A percentile compares a stretch with the other conserved stretches of the same genome.
These are phyloP conservation scores for Cheilosia grossa DNA, from an alignment of 2,888 invertebrate genomes.

Conservation along the genomic window DNA sequence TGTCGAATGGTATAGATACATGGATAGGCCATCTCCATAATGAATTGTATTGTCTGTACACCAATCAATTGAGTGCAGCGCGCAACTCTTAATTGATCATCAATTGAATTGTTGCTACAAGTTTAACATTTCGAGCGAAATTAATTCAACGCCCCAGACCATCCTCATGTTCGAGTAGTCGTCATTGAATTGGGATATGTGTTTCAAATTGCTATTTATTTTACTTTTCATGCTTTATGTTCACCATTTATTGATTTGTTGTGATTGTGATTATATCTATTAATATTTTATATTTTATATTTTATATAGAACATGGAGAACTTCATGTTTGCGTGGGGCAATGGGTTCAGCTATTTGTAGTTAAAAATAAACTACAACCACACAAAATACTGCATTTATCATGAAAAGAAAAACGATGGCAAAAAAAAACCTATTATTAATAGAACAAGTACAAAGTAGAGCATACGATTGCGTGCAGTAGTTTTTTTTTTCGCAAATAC, in stretches of 20 bases:
- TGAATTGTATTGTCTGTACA: background rate
- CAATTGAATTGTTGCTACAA: constrained; percentile 75
- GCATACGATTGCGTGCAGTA: no score
- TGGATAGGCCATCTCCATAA: background rate
- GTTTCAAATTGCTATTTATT: background rate
- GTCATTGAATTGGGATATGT: constrained; percentile 6
- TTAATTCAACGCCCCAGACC: constrained; percentile 10
- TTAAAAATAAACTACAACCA: background rate
- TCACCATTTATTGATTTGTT: constrained; percentile 36
- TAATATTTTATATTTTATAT: background rate
- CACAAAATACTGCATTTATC: constrained; percentile 1
- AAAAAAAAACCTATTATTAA: no score
- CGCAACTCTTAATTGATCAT: constrained; percentile 74
- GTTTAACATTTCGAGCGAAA: constrained; percentile 35
- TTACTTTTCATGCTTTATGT: constrained; percentile 17
- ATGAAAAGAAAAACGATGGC: constrained; percentile 6
- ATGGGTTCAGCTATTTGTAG: background rate
- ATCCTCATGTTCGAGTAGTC: background rate
- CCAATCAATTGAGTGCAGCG: constrained; percentile 62
- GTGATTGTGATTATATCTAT: constrained; percentile 11
- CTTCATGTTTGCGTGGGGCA: no score
- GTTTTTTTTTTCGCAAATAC: no score
- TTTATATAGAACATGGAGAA: no score
- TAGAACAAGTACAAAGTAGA: no score
- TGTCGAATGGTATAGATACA: background rate